phyloP scores from a whole-genome alignment of 2,888 invertebrate species.

The Cheilosia urbana region DNA sequence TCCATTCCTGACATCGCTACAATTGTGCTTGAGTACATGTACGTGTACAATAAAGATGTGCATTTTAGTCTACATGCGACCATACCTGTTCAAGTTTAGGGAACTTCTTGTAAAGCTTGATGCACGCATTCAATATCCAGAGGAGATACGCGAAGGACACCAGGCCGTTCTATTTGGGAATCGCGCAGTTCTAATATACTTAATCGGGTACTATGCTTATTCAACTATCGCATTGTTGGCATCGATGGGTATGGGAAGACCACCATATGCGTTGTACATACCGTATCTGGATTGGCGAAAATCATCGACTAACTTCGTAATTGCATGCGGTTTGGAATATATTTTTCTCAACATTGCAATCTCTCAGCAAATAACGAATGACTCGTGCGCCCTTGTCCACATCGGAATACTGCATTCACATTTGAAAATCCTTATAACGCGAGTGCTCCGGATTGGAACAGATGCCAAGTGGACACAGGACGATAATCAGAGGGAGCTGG shows the following conservation, averaged over 20 bases:
- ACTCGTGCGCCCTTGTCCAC: slow-evolving; percentile 78
- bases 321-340: slow-evolving; percentile 78
- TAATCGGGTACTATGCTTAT: slow-evolving; percentile 61
- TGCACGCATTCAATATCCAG: slow-evolving; percentile 61
- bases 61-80: slow-evolving; percentile 76
- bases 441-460: slow-evolving; percentile 76
- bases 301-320: slow-evolving; percentile 65
- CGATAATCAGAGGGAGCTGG: slow-evolving; percentile 76
- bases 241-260: slow-evolving; percentile 75
- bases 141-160: slow-evolving; percentile 74
- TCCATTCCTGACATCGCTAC: not conserved
- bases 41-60: not conserved
- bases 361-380: slow-evolving; percentile 77
- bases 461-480: slow-evolving; percentile 59
- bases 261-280: slow-evolving; percentile 78
- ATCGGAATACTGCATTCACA: slow-evolving; percentile 77
- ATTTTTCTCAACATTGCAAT: slow-evolving; percentile 77
- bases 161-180: slow-evolving; percentile 75
- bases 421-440: slow-evolving; percentile 76
- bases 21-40: not conserved
- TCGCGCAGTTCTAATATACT: slow-evolving; percentile 76
- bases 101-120: slow-evolving; percentile 78
- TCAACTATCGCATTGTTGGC: slow-evolving; percentile 61
- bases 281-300: slow-evolving; percentile 79
- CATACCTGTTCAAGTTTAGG: slow-evolving; percentile 76